Conservation (phyloP, 1,140 invertebrate species). For the Metopolophium dirhodum region DNA sequence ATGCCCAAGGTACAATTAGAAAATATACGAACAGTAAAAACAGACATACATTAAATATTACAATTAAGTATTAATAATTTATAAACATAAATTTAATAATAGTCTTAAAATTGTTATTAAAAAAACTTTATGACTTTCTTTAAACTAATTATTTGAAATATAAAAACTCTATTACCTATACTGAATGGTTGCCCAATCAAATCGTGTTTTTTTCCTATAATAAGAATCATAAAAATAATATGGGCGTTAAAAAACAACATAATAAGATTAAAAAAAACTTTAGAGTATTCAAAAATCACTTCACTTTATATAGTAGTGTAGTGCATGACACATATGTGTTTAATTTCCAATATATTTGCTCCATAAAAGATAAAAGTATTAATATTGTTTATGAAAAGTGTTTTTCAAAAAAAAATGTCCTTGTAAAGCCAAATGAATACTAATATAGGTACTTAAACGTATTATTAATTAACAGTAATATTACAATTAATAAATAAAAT, state of each 20-base stretch:
- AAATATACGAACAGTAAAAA: no score
- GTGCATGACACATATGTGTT: background rate
- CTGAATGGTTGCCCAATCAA: background rate
- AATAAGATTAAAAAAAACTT: background rate
- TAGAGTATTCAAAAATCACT: background rate
- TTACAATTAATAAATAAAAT: background rate
- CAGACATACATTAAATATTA: no score
- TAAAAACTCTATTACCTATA: background rate
- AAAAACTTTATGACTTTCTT: background rate
- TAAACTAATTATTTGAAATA: background rate
- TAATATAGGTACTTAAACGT: background rate
- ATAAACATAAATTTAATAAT: no score
- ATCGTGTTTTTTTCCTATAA: background rate
- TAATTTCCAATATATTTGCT: background rate
- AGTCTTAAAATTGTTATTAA: background rate
- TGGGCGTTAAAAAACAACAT: background rate
- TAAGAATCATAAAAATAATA: background rate
- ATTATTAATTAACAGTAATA: background rate
- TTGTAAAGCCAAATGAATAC: background rate
- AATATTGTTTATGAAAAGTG: background rate
- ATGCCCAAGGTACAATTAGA: no score
- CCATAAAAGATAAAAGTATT: background rate
- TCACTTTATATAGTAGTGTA: background rate
- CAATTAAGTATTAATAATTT: no score
- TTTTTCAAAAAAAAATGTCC: no score